These are phyloP conservation scores for Chloebia gouldiae DNA, from an alignment of 2,113 vertebrate genomes.

Conservation along the genomic window DNA sequence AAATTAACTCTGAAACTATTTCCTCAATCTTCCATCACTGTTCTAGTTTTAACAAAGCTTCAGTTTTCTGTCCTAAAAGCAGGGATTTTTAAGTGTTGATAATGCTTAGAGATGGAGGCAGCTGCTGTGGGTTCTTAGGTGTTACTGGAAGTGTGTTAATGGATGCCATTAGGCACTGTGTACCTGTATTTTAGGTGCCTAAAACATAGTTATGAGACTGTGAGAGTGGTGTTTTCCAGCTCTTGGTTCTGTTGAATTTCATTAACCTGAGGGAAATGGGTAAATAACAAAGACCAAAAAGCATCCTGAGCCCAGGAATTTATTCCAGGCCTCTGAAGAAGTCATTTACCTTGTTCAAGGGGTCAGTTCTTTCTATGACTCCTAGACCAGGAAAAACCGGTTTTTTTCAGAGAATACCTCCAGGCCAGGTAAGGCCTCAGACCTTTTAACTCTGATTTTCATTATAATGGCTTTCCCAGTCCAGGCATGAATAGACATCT, in stretches of 20 bases:
- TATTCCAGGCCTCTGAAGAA: background rate
- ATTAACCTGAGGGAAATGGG: background rate
- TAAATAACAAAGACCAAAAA: background rate
- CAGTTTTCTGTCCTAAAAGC: background rate
- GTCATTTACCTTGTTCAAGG: conserved; percentile 8
- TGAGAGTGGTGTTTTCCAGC: background rate
- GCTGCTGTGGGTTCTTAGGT: background rate
- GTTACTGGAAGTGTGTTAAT: background rate
- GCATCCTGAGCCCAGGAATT: background rate
- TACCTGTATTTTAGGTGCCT: background rate
- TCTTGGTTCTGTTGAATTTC: background rate
- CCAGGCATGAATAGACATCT: conserved; percentile 39
- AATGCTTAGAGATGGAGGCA: background rate
- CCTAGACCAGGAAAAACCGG: conserved; percentile 37
- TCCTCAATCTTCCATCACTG: rapidly evolving
- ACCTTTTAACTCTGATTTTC: conserved; percentile 50
- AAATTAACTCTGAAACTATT: background rate
- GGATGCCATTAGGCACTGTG: background rate
- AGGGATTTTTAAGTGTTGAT: background rate
- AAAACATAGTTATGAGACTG: background rate
- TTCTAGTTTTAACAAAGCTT: background rate
- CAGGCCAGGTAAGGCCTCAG: conserved; percentile 20
- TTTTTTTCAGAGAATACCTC: conserved; percentile 43
- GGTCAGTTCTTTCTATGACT: conserved; percentile 29
- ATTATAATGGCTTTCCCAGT: conserved; percentile 22